A percentile compares a stretch with the other conserved stretches of the same genome.
These are phyloP conservation scores for Lepidocyrtinus sp. DNA, from an alignment of 2,888 invertebrate genomes.

Conservation along the genomic window DNA sequence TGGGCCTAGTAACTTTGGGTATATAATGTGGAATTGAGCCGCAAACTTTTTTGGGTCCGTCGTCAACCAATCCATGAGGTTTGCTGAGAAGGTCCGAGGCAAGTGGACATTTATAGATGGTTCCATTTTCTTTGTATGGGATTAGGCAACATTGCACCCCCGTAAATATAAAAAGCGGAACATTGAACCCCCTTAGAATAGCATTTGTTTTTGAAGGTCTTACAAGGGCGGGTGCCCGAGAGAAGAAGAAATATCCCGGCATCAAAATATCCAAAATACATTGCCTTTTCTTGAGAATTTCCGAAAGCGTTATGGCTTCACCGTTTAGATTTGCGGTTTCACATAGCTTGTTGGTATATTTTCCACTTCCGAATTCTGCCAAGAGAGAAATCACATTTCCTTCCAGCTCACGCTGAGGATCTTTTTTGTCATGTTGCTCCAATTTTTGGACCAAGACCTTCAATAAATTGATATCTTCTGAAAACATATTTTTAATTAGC, in stretches of 20 bases:
- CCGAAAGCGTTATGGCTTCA: neutral
- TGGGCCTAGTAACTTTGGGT: too few species aligned
- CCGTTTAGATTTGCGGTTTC: conserved; percentile 3
- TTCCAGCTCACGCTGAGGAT: neutral
- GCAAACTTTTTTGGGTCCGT: conserved; percentile 26
- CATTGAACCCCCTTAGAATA: conserved; percentile 27
- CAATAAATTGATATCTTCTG: conserved; percentile 1
- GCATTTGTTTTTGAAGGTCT: neutral
- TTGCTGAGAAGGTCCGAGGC: neutral
- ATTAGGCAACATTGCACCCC: conserved; percentile 33
- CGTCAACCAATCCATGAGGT: conserved; percentile 8
- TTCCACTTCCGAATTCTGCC: neutral
- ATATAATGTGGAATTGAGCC: conserved; percentile 26
- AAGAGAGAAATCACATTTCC: neutral
- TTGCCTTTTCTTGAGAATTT: neutral
- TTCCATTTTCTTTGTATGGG: conserved; percentile 5
- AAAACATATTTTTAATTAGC: conserved; percentile 15
- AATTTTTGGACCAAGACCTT: neutral
- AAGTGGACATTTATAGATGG: neutral
- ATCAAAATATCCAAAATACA: conserved; percentile 18
- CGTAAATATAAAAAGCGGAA: conserved; percentile 27
- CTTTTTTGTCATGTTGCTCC: conserved; percentile 22
- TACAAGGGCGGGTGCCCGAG: conserved; percentile 5
- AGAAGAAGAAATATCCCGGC: conserved; percentile 41
- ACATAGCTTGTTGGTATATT: conserved; percentile 25